Evolutionary conservation across 2,797 vertebrate genomes (phyloP).

Genomic region (Buceros bicornis): DNA sequence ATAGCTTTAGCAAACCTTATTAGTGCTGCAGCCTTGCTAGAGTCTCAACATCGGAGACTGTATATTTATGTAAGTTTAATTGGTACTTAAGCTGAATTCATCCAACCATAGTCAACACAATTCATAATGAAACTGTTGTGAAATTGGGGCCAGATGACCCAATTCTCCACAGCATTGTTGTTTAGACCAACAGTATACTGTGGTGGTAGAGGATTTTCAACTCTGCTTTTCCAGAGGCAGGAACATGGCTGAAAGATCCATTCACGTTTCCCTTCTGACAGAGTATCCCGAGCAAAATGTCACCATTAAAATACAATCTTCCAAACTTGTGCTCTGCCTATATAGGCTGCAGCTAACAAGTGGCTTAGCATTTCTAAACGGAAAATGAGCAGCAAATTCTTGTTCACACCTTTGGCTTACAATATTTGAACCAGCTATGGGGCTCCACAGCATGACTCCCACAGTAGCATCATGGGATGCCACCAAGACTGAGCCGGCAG

Average conservation of each 20-base stretch:
- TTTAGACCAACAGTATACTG: background rate
- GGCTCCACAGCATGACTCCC: rapidly evolving
- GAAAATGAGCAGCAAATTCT: background rate
- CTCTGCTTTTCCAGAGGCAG: background rate
- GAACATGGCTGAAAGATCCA: background rate
- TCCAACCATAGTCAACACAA: background rate
- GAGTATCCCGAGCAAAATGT: background rate
- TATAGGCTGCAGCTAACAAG: background rate
- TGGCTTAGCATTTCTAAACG: background rate
- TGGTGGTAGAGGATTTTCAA: background rate
- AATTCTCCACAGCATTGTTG: background rate
- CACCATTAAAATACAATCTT: background rate
- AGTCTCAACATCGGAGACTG: background rate
- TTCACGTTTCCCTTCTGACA: background rate
- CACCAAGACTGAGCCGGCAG: background rate
- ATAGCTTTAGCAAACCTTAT: conserved; percentile 21
- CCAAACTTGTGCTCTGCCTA: background rate
- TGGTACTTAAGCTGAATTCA: conserved; percentile 11
- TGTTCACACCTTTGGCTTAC: background rate
- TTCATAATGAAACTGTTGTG: background rate
- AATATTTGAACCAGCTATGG: background rate
- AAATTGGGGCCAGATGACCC: background rate
- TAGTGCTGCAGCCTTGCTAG: conserved; percentile 21
- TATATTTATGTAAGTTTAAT: conserved; percentile 39
- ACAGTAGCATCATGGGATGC: rapidly evolving